A percentile compares a stretch with the other conserved stretches of the same genome.
Evolutionary conservation across 2,797 vertebrate genomes (phyloP).

Genomic region (Enteromius unitaeniatus): DNA sequence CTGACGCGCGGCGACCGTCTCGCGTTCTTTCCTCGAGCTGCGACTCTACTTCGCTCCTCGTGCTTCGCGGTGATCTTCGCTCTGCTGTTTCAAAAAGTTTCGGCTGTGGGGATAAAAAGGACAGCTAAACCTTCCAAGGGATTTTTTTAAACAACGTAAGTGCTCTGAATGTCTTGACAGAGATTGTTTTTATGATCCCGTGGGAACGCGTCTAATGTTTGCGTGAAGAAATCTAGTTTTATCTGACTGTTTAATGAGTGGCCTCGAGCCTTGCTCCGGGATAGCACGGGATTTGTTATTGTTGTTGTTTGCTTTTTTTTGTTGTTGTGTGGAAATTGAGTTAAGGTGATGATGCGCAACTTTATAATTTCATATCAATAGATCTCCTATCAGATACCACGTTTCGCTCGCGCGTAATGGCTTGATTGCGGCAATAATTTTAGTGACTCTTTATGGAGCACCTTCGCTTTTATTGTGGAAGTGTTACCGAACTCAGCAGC

Average conservation of each 20-base stretch:
- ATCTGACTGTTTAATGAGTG: conserved; percentile 36
- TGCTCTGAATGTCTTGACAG: conserved; percentile 51
- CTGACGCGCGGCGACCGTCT: conserved; percentile 66
- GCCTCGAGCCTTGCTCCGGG: conserved; percentile 27
- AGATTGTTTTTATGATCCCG: conserved; percentile 46
- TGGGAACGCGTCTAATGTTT: conserved; percentile 53
- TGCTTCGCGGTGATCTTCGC: conserved; percentile 76
- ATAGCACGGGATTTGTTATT: conserved; percentile 35
- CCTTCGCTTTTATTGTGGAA: conserved; percentile 8
- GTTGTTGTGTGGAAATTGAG: conserved; percentile 34
- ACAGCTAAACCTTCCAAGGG: conserved; percentile 59
- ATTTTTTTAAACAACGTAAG: conserved; percentile 67
- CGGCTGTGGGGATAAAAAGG: conserved; percentile 62
- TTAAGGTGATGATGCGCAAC: conserved; percentile 30
- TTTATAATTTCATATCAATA: conserved; percentile 40
- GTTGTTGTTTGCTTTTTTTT: conserved; percentile 31
- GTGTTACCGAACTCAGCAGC: conserved; percentile 12
- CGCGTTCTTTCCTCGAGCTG: conserved; percentile 78
- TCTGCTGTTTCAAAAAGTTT: conserved; percentile 64
- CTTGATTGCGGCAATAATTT: conserved; percentile 30
- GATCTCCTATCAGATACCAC: conserved; percentile 25
- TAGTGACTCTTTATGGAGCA: conserved; percentile 36
- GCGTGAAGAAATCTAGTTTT: conserved; percentile 52
- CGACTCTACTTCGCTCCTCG: conserved; percentile 77
- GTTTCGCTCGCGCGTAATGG: conserved; percentile 26